Percentiles rank a stretch among this genome's conserved stretches.
phyloP scores from a whole-genome alignment of 2,797 vertebrate genomes.

The Phoebastria nigripes region DNA sequence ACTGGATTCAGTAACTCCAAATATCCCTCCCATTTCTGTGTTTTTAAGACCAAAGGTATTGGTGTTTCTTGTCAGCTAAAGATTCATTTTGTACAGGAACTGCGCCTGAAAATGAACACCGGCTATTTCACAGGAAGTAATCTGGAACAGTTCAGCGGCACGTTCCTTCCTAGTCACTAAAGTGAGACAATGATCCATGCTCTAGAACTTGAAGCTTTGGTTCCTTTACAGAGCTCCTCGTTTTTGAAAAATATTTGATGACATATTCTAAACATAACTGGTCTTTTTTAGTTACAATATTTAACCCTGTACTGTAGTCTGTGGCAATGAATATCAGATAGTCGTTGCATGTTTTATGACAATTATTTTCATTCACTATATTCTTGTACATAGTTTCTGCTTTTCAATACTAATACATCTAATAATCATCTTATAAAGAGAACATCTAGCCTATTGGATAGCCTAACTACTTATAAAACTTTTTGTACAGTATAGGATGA shows the following conservation, averaged over 20 bases:
- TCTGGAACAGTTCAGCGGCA: not conserved
- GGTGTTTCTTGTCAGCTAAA: not conserved
- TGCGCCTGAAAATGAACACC: not conserved
- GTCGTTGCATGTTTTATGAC: not conserved
- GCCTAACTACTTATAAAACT: not conserved
- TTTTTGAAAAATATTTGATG: not conserved
- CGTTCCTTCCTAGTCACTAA: not conserved
- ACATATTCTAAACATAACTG: not conserved
- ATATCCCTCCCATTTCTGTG: not conserved
- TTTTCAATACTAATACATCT: not conserved
- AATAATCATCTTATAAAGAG: not conserved
- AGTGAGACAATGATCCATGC: not conserved
- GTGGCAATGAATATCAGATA: not conserved
- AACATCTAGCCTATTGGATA: not conserved
- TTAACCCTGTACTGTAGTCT: not conserved
- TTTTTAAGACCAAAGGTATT: not conserved
- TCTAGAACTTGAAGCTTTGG: not conserved
- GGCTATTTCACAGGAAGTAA: not conserved
- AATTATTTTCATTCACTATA: not conserved
- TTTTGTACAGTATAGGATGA: not conserved
- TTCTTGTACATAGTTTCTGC: not conserved
- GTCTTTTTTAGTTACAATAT: not conserved
- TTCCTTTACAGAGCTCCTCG: not conserved
- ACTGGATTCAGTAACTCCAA: not conserved
- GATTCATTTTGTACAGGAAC: not conserved